Base-by-base conservation (phyloP, 2,113 vertebrate genomes). In the Megaceryle maxima region DNA sequence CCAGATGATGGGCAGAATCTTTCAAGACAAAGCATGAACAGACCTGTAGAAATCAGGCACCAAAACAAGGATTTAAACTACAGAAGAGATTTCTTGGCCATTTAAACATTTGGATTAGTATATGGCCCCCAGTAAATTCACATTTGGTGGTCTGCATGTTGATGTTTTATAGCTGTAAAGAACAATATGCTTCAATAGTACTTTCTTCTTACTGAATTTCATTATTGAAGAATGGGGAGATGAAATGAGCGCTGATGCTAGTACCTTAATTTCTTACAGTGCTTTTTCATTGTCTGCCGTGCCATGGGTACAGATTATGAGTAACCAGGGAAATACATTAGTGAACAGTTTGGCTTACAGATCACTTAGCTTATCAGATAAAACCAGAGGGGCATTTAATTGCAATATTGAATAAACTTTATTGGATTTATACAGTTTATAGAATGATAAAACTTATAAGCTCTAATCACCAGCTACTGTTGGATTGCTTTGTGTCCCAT, bases 401-500 rank as follows among this genome's bases (percentile, higher is more conserved):
- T 85, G 72, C 16, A 73, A 37, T 73, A 69, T 9, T 50, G 50
- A 91, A 88, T 68, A 69, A 64, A 69, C 6, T 24, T 78, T 13
- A 70, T 64, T 84, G 20, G 37, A 73, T 73, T 92, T 60, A 55
- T 37, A 48, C 37, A 31, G 39, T 62, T 70, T 73, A 57, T 85
- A 90, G 87, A 89, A 70, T 39, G 72, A 44, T 56, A 73, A 39
- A 51, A 69, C 59, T 92, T 55, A 9, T 16, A 73, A 92, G 11
- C 4, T 11, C 26, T 91, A n/a, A 62, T 80, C 11, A 64, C 13
- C 13, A 64, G 31, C 44, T 87, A 62, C 44, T 83, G 44, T 26
- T 87, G 41, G 90, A 80, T 92, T 93, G 67, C 28, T 85, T 90
- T 57, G 37, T 67, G 76, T 48, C 57, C 57, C 44, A 29, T 62